Conservation (phyloP, 2,888 invertebrate species). For the Cloeon dipterum region DNA sequence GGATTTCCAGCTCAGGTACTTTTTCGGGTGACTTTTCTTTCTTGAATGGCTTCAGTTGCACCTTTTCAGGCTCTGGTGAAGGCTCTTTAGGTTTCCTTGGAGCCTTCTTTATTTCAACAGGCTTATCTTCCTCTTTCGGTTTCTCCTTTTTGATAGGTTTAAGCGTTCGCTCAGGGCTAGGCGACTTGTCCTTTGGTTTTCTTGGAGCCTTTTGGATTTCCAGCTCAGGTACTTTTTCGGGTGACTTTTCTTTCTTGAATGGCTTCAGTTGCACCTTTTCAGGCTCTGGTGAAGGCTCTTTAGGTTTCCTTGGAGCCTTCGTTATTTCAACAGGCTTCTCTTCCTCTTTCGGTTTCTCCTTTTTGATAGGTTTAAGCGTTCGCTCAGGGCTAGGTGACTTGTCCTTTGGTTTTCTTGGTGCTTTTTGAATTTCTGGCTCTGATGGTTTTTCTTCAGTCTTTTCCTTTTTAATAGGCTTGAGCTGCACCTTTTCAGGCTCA, state of each 20-base stretch:
- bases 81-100: constrained; percentile 6
- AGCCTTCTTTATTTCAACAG: constrained; percentile 8
- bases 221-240: background rate
- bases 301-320: background rate
- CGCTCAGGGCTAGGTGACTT: constrained; percentile 4
- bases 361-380: background rate
- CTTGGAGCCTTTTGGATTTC: constrained; percentile 11
- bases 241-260: constrained; percentile 11
- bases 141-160: constrained; percentile 10
- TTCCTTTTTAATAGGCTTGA: constrained; percentile 6
- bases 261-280: constrained; percentile 13
- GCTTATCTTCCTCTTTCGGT: constrained; percentile 2
- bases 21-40: constrained; percentile 11
- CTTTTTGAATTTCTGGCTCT: constrained; percentile 8
- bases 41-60: constrained; percentile 12
- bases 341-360: constrained; percentile 9
- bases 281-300: constrained; percentile 6
- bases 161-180: constrained; percentile 14
- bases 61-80: constrained; percentile 8
- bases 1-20: constrained; percentile 8
- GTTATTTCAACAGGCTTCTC: background rate
- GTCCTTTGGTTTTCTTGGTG: constrained; percentile 6
- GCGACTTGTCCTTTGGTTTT: constrained; percentile 18
- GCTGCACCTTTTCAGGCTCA: constrained; percentile 9
- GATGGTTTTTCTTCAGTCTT: constrained; percentile 10